Evolutionary conservation across 2,113 vertebrate species (phyloP).

Genomic region (Glaucidium brasilianum): DNA sequence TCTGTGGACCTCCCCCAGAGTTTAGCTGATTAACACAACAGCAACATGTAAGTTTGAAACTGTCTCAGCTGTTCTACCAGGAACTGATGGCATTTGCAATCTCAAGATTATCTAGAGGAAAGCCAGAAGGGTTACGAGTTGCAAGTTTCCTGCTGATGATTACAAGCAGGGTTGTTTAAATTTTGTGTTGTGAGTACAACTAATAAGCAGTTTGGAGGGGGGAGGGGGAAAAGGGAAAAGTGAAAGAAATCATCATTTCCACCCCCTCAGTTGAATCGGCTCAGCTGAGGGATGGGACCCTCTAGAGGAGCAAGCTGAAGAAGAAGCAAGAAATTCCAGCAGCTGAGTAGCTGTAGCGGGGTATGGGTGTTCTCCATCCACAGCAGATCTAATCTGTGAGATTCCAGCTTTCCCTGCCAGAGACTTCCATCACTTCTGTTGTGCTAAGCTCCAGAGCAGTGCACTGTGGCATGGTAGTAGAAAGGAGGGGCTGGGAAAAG

Average conservation of each 20-base stretch:
- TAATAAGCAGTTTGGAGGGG: not conserved
- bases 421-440: not conserved
- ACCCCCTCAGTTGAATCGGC: not conserved
- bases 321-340: not conserved
- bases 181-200: constrained; percentile 3
- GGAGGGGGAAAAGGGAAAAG: not conserved
- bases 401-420: not conserved
- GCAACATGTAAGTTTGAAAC: not conserved
- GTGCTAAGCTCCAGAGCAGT: not conserved
- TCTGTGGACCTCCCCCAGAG: not conserved
- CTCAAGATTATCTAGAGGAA: not conserved
- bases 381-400: not conserved
- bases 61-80: not conserved
- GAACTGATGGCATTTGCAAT: not conserved
- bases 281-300: not conserved
- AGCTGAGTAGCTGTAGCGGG: not conserved
- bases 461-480: not conserved
- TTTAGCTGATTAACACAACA: not conserved
- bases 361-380: not conserved
- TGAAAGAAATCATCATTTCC: not conserved
- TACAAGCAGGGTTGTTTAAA: not conserved
- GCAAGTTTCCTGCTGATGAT: not conserved
- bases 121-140: not conserved
- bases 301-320: not conserved
- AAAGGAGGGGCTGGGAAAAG: not conserved